A percentile compares a stretch with the other conserved stretches of the same genome.
These are phyloP conservation scores for Helogale parvula DNA, from an alignment of 2,113 vertebrate species.

Conservation along the genomic window DNA sequence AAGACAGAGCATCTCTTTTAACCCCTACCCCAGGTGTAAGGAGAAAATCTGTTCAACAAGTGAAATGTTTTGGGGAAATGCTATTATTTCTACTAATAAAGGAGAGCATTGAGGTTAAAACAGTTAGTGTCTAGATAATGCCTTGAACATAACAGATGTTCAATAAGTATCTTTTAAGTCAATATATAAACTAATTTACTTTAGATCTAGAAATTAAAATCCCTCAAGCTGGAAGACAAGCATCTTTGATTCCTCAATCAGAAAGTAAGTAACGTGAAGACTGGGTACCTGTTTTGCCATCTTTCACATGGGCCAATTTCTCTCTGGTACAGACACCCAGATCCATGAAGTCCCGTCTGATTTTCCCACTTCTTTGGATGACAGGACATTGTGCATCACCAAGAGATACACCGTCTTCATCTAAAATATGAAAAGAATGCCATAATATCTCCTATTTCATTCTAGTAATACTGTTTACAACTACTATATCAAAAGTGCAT, in stretches of 20 bases:
- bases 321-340: constrained; percentile 72
- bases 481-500: neutral
- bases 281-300: constrained; percentile 68
- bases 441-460: neutral
- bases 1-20: neutral
- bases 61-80: neutral
- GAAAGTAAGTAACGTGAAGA: neutral
- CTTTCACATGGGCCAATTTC: constrained; percentile 68
- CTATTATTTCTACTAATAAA: neutral
- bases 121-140: neutral
- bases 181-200: neutral
- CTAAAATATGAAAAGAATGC: constrained; percentile 29
- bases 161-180: neutral
- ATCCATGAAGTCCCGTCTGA: constrained; percentile 31
- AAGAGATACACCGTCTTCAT: constrained; percentile 15
- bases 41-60: neutral
- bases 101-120: neutral
- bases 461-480: neutral
- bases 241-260: neutral
- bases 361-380: constrained; percentile 41
- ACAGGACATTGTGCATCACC: neutral
- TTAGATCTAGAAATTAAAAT: constrained; percentile 33
- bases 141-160: neutral
- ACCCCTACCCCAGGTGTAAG: neutral
- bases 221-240: neutral